Base-by-base conservation (phyloP, 2,888 invertebrate species). In the Merodon equestris region DNA sequence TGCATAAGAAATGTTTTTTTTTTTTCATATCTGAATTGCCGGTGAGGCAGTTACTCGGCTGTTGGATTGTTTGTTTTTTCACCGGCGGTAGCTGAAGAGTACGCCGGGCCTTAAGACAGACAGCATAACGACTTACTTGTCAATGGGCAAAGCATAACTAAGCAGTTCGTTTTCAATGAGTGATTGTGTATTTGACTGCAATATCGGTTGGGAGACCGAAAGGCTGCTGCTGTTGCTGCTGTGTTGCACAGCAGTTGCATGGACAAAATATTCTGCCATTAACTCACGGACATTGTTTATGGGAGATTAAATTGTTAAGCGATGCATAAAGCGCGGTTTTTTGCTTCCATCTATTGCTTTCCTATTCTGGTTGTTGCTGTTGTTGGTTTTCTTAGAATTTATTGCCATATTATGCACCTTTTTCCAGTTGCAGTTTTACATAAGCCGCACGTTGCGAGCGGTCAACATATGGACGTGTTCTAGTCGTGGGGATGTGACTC, bases 281-380 rank as follows among this genome's bases (percentile, higher is more conserved):
- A 60, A 74, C 53, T 79, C 79, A 74, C 79, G 79, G 64, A 79
- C 68, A 54, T 54, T 64, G 45, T 60, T 68, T 75, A 67, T 67
- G 51, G 48, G 53, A 63, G 48, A 79, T 77, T 72, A 72, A 67
- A 68, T 72, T 68, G 68, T 68, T 68, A 38, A 79, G 58, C 61
- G 73, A 79, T 74, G 73, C 74, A 74, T 73, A 64, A 54, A 68
- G 58, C 38, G 48, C 18, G 50, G 48, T 27, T 57, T 34, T 17
- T 12, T 40, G n/a, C n/a, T 10, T 10, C 18, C 34, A 40, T 48
- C 27, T 27, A 27, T 12, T 40, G n/a, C n/a, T 10, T 10, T 38
- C 18, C 40, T 60, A 42, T 56, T 38, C 50, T 48, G 27, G 3
- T 48, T 27, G 15, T 47, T 34, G 34, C 19, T 45, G 36, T 17